Conservation (phyloP, 2,113 vertebrate genomes). For the Oreotragus oreotragus region DNA sequence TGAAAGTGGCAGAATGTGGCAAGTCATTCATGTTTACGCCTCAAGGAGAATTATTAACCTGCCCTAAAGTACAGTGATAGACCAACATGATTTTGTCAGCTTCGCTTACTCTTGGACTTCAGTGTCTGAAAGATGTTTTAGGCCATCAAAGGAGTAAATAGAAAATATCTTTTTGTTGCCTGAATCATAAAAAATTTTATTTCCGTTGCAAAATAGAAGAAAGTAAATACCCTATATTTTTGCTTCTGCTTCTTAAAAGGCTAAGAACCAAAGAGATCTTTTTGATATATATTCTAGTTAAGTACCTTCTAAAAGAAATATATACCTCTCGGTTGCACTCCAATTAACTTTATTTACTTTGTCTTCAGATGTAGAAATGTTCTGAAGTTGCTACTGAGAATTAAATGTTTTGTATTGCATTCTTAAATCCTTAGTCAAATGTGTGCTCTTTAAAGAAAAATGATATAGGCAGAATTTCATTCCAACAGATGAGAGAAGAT, state of each 20-base stretch:
- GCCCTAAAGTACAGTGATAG: background rate
- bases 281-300: background rate
- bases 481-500: background rate
- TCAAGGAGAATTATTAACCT: constrained; percentile 49
- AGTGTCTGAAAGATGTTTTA: constrained; percentile 36
- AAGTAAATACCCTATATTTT: background rate
- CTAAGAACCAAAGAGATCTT: constrained; percentile 7
- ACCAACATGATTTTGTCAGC: background rate
- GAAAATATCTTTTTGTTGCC: background rate
- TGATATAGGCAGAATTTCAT: background rate
- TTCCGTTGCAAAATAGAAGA: constrained; percentile 5
- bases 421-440: constrained; percentile 47
- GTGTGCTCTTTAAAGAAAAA: constrained; percentile 31
- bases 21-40: constrained; percentile 30
- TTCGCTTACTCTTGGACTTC: constrained; percentile 22
- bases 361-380: constrained; percentile 14
- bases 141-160: constrained; percentile 43
- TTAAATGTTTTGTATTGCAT: constrained; percentile 44
- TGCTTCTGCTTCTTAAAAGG: background rate
- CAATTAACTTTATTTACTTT: constrained; percentile 44
- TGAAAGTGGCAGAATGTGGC: background rate
- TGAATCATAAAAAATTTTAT: constrained; percentile 27
- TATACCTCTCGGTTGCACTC: constrained; percentile 1
- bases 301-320: constrained; percentile 30
- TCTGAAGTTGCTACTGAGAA: background rate